Base-by-base conservation (phyloP, 2,888 invertebrate species). In the Flabesymbios commensalis region DNA sequence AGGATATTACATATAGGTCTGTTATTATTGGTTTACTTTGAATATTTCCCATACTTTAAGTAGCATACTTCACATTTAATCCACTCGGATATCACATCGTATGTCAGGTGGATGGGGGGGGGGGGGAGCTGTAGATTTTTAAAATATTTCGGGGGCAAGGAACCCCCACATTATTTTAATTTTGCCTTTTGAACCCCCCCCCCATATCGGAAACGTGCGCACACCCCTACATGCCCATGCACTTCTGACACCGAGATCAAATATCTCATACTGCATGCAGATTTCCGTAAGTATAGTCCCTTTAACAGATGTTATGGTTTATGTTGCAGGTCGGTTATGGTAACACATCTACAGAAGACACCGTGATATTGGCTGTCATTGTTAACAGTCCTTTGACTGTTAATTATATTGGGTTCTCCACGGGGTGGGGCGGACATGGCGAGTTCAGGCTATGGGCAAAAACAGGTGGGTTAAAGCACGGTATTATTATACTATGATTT, bases 371-470 rank as follows among this genome's bases (percentile, higher is more conserved):
- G 24, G 24, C 26, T 1, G n/a, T 29, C 2, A 24, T 0, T 19
- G 29, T 41, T 3, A 29, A 41, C 10, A 41, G 26, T 2, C 3
- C 24, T 14, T 22, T 53, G 19, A 1, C 14, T 14, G 59, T 64
- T 4, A 45, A 52, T 10, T 67, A 67, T 51, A 47, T 67, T 10
- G 67, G 67, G 19, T 67, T 67, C 41, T 52, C 64, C 29, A 67
- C 67, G 24, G 61, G 59, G 10, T 56, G 64, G 54, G 61, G 61
- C 1, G 31, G 59, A 3, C 49, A 42, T 5, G 67, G 61, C 17
- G 59, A 59, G 2, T 67, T 67, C 61, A 61, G 39, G 36, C 53
- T 67, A 31, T 65, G 65, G 65, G 56, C 19, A 28, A 48, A 57
- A 39, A 22, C 31, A 33, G 60, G 64, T 64, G 22, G 2, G 41